Base-by-base conservation (phyloP, 2,888 invertebrate genomes). In the Agriotes lineatus region DNA sequence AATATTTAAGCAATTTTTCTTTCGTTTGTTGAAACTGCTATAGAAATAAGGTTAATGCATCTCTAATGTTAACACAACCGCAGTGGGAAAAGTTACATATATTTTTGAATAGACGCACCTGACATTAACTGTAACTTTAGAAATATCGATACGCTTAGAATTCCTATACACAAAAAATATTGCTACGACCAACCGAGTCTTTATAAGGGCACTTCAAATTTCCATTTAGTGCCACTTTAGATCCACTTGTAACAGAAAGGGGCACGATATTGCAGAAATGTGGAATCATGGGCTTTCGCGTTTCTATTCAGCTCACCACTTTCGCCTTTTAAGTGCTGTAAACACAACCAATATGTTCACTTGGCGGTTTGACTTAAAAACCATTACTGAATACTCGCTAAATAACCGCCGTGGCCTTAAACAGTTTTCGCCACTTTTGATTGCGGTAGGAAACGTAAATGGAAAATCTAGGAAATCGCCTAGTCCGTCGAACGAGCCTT, bases 231-330 rank as follows among this genome's bases (percentile, higher is more conserved):
- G 52, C 52, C 33, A 52, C 52, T 52, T 52, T 25, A 52, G 52
- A 52, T 18, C 33, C 52, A 52, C 52, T 52, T 52, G 52, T 52
- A 52, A n/a, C 35, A 52, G 52, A 52, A 52, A 33, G 52, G 33
- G 52, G 52, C 52, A 52, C 52, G 52, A 52, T 52, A 52, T 52
- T 52, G 52, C 52, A 52, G 16, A 52, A 52, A 52, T 52, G 52
- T 52, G 52, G 33, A 52, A 52, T 52, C 52, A 52, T 52, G 52
- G 33, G 52, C 52, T 33, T 18, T 52, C 52, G 33, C 52, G 33
- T 52, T 52, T 52, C 52, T 12, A 52, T 52, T 52, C 52, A 52
- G 33, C 52, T 22, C 52, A 33, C 52, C 25, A 25, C 52, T 52
- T 33, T 52, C 52, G 52, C 18, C 33, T 33, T 33, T 52, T 52